Percentiles rank a stretch among this genome's conserved stretches.
phyloP scores from a whole-genome alignment of 2,888 invertebrate species.

The Aporophyla lueneburgensis region DNA sequence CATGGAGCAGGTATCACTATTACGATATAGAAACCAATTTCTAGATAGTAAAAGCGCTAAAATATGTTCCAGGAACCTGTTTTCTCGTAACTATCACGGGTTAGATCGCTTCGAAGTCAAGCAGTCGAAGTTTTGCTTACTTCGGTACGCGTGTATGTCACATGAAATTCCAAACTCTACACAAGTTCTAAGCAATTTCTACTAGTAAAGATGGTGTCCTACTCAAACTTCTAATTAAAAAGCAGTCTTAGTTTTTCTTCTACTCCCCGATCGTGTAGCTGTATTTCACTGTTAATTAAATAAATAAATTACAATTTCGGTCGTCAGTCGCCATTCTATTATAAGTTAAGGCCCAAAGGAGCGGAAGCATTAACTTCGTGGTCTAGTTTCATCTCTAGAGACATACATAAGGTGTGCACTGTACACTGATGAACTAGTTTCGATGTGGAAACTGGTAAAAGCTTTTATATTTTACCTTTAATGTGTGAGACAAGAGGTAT shows the following conservation, averaged over 20 bases:
- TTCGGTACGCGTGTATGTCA: neutral
- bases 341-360: conserved; percentile 63
- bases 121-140: neutral
- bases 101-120: neutral
- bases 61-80: neutral
- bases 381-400: conserved; percentile 64
- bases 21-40: neutral
- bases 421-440: conserved; percentile 44
- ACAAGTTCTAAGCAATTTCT: neutral
- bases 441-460: conserved; percentile 29
- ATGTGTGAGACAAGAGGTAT: neutral
- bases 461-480: conserved; percentile 28
- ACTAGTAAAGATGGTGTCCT: neutral
- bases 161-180: neutral
- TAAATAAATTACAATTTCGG: conserved; percentile 61
- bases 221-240: neutral
- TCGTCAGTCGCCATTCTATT: conserved; percentile 56
- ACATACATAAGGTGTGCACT: conserved; percentile 32
- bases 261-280: conserved; percentile 19
- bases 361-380: conserved; percentile 60
- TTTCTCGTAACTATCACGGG: neutral
- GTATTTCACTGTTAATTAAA: conserved; percentile 59
- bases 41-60: neutral
- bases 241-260: conserved; percentile 10
- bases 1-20: neutral